Evolutionary conservation across 1,140 invertebrate genomes (phyloP), one percentile per base, ranked within the genome.

Genomic region (Riptortus pedestris): DNA sequence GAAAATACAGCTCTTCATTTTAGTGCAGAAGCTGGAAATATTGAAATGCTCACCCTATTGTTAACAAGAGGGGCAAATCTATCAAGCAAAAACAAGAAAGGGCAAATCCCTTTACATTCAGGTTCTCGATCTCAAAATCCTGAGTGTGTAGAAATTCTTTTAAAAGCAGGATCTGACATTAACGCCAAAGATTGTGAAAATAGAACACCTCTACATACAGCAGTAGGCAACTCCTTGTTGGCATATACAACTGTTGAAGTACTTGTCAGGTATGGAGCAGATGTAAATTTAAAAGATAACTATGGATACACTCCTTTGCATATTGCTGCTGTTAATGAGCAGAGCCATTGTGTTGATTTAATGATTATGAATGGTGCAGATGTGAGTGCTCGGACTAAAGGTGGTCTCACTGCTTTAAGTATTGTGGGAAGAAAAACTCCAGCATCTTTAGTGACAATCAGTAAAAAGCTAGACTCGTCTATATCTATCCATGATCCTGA

Each of bases 221-320:
- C 88, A 0, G 81, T 91, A 1, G 85, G 86, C 2, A 87, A 87
- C 72, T 83, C 85, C 0, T 78, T 87, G 47, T 76, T 84, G 38
- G 85, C 86, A 16, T 87, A 86, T 67, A 85, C 87, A 67, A 85
- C 88, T 9, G 82, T 87, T 31, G 86, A 88, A 70, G 80, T 69
- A 20, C 73, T 90, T 2, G 82, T 90, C 20, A 82, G 79, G 66
- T 86, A 85, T 79, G 86, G 86, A 7, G 86, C 88, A 2, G 84
- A 91, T 69, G 85, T 93, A 0, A 92, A 93, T 72, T 81, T 84
- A 47, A 85, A 87, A 69, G 91, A 95, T 70, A 85, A 88, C 65
- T 92, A 91, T 69, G 91, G 91, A 0, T 93, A 92, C 72, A 91
- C 90, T 0, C 88, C 91, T 0, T 75, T 95, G 16, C 92, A 94